Conservation (phyloP, 2,113 vertebrate genomes). For the Vidua macroura region DNA sequence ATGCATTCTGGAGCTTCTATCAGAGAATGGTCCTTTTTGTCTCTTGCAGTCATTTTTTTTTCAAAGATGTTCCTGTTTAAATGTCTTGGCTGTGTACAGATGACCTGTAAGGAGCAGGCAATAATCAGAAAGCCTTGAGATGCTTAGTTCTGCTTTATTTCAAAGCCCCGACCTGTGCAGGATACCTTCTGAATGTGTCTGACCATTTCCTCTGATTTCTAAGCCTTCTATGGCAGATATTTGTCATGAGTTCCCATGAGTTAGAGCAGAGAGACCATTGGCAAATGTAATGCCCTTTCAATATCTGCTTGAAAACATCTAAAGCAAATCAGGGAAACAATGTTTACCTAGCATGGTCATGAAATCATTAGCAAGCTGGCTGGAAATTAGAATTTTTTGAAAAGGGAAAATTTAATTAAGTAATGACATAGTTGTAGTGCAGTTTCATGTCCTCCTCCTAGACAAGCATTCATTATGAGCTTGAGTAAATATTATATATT, state of each 20-base stretch:
- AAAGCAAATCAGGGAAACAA: slow-evolving; percentile 38
- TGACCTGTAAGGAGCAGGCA: not conserved
- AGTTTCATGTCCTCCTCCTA: slow-evolving; percentile 9
- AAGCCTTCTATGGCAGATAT: not conserved
- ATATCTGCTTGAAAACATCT: slow-evolving; percentile 22
- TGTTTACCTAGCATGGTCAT: slow-evolving; percentile 60
- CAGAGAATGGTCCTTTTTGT: not conserved
- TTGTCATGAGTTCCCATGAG: not conserved
- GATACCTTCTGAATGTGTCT: not conserved
- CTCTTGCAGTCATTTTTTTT: not conserved
- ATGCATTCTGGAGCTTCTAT: not conserved
- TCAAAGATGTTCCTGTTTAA: slow-evolving; percentile 7
- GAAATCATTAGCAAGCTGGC: slow-evolving; percentile 58
- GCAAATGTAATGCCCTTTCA: slow-evolving; percentile 2
- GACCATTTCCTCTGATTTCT: not conserved
- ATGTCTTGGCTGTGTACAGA: not conserved
- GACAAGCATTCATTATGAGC: slow-evolving; percentile 32
- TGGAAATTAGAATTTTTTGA: slow-evolving; percentile 44
- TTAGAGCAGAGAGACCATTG: slow-evolving; percentile 11
- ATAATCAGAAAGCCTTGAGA: not conserved
- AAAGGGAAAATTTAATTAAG: slow-evolving; percentile 55
- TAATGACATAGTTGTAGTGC: slow-evolving; percentile 36
- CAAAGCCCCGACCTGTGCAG: not conserved
- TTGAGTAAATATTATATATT: slow-evolving; percentile 57
- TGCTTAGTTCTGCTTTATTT: not conserved